Base-by-base conservation (phyloP, 1,140 invertebrate species). In the Lucilia cuprina region DNA sequence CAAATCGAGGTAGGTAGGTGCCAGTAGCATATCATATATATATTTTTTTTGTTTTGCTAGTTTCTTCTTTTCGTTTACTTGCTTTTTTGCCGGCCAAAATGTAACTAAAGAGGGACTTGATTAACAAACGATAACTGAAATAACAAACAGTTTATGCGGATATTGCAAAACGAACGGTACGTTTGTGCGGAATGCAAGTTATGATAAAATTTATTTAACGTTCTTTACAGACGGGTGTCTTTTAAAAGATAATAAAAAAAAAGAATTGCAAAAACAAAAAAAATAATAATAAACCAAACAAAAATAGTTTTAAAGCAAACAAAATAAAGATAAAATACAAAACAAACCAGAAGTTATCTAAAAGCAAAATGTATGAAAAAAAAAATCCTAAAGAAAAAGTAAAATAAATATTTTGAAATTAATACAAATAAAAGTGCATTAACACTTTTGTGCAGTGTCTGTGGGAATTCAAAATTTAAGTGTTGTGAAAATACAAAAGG, bases 131-230 rank as follows among this genome's bases (percentile, higher is more conserved):
- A 82, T 65, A 83, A 82, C 50, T 77, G 77, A 77, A 83, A 85
- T 21, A 84, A 84, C 83, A 86, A 88, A 88, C 88, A 89, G 87
- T 89, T 88, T 88, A 86, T 86, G 83, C 86, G 87, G 85, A 85
- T 87, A 88, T 85, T 87, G 88, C 88, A 88, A 88, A 87, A 87
- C 84, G 88, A 88, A 87, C 87, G 88, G 88, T 90, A 83, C 80
- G 84, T 84, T 83, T 74, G 47, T 34, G 82, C 84, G 84, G 84
- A 82, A 70, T 30, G n/a, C 80, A 35, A 35, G 65, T 21, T 4
- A 70, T 70, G 50, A 55, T 55, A 55, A n/a, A 55, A 55, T 55
- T 49, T 55, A 14, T 55, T 55, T 55, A 4, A 14, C 12, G 50
- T 70, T 25, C 19, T 21, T 19, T 21, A 70, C 5, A 0, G 41